phyloP scores from a whole-genome alignment of 2,113 vertebrate genomes.

The Narcine bancroftii region DNA sequence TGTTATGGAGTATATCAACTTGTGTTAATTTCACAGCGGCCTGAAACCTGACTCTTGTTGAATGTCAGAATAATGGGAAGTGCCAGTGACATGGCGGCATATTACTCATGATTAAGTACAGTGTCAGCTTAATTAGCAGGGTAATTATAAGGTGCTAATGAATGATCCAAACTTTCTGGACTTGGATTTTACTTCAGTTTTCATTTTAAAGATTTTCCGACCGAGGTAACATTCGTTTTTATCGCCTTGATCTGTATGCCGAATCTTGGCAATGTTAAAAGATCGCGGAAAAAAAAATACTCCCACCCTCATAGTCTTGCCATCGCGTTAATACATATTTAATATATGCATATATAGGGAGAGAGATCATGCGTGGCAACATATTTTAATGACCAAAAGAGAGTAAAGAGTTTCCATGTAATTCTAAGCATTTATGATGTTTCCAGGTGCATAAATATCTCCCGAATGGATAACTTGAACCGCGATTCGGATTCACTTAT shows the following conservation, averaged over 20 bases:
- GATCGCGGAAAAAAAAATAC: background rate
- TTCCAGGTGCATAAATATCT: background rate
- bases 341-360: constrained; percentile 5
- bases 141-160: constrained; percentile 87
- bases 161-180: constrained; percentile 69
- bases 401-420: background rate
- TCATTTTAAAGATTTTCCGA: constrained; percentile 47
- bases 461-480: background rate
- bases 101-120: constrained; percentile 69
- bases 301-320: background rate
- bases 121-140: constrained; percentile 81
- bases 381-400: background rate
- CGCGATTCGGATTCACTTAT: background rate
- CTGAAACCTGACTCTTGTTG: constrained; percentile 57
- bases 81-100: constrained; percentile 62
- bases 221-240: constrained; percentile 42
- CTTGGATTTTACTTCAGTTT: constrained; percentile 58
- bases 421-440: background rate
- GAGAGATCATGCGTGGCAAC: background rate
- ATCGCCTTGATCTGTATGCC: constrained; percentile 38
- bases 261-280: constrained; percentile 38
- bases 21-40: constrained; percentile 48
- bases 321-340: background rate
- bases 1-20: constrained; percentile 46
- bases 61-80: constrained; percentile 61